Base-by-base conservation (phyloP, 1,140 invertebrate genomes). In the Mizuhopecten yessoensis region DNA sequence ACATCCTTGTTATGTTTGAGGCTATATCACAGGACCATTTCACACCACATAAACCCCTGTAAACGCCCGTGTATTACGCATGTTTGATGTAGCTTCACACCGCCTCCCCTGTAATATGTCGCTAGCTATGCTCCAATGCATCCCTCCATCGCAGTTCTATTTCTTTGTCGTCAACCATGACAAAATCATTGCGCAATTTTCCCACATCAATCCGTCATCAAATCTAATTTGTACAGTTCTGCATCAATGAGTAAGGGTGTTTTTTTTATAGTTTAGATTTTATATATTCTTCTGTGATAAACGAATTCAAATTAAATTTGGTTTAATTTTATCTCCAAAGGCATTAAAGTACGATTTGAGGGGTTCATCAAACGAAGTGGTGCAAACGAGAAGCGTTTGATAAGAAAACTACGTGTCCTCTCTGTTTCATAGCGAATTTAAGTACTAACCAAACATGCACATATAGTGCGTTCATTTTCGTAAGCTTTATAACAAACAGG, bases 241-340 rank as follows among this genome's bases (percentile, higher is more conserved):
- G 57, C 57, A n/a, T 75, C 57, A n/a, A 75, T 29, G 57, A 75
- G 11, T 75, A 75, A 75, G 57, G 57, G 45, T 75, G 7, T 75
- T 75, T 75, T 39, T 39, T 75, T 75, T 75, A 75, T 75, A 75
- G 57, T 75, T 75, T 75, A 75, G 57, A 75, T 75, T 75, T 75
- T 75, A 75, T 75, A 75, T 75, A 75, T 75, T 75, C 57, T 75
- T 75, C 57, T 75, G n/a, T 75, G 57, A 75, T 75, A 75, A 75
- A 75, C 57, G 57, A 75, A 75, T 75, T 75, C 57, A 75, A 75
- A 75, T 75, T 75, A 75, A 75, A 75, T 75, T 75, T 75, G 57
- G 57, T 75, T 75, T 29, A 75, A 75, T 7, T 75, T 75, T 75
- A 75, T 75, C 57, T 75, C 57, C 11, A 75, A 75, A 75, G 57